Conservation (phyloP, 2,113 vertebrate genomes). For the Loxodonta africana region DNA sequence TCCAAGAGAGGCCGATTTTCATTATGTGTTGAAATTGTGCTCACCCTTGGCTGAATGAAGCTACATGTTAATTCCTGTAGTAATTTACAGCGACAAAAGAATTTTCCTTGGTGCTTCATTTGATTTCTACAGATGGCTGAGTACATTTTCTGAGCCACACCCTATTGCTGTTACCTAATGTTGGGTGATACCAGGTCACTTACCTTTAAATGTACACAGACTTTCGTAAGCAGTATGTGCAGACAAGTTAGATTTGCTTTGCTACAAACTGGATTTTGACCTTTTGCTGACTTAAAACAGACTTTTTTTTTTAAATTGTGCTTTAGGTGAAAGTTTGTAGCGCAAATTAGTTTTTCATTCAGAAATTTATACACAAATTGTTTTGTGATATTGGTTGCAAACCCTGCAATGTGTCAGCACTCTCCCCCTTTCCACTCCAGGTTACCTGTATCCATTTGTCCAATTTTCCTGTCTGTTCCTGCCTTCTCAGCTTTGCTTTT, state of each 20-base stretch:
- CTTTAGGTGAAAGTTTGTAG: too few species aligned
- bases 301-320: neutral
- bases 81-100: constrained; percentile 63
- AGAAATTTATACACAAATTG: too few species aligned
- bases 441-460: too few species aligned
- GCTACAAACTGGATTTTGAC: constrained; percentile 49
- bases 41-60: constrained; percentile 59
- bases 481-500: too few species aligned
- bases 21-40: constrained; percentile 47
- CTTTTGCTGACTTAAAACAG: constrained; percentile 24
- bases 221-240: constrained; percentile 64
- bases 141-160: constrained; percentile 63
- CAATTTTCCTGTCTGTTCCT: too few species aligned
- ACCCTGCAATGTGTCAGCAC: too few species aligned
- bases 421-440: too few species aligned
- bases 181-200: constrained; percentile 66
- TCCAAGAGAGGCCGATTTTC: neutral
- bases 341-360: too few species aligned
- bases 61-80: constrained; percentile 77
- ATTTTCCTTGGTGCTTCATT: constrained; percentile 65
- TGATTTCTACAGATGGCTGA: constrained; percentile 60
- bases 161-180: constrained; percentile 71
- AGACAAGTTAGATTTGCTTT: constrained; percentile 68
- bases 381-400: too few species aligned
- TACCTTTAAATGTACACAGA: constrained; percentile 55